A percentile compares a stretch with the other conserved stretches of the same genome.
phyloP scores from a whole-genome alignment of 2,113 vertebrate genomes.

The Xerus inauris region DNA sequence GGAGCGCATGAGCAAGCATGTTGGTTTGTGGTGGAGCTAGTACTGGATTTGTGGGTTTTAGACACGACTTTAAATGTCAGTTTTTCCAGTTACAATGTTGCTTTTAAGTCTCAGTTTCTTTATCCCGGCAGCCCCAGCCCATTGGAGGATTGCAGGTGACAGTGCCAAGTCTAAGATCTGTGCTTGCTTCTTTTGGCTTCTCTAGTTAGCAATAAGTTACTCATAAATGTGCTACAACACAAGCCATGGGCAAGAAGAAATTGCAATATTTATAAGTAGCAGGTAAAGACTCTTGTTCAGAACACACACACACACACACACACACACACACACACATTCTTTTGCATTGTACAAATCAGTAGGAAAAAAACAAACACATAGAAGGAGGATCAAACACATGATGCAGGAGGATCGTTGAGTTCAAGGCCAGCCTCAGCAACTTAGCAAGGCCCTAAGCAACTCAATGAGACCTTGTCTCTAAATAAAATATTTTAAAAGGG shows the following conservation, averaged over 20 bases:
- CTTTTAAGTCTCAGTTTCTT: not conserved
- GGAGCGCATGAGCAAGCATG: not conserved
- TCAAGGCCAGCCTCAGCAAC: too few species aligned
- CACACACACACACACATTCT: too few species aligned
- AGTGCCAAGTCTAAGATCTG: not conserved
- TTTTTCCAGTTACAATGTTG: not conserved
- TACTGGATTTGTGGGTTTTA: not conserved
- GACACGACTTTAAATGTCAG: not conserved
- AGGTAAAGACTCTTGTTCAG: not conserved
- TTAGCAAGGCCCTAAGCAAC: too few species aligned
- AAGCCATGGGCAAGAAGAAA: not conserved
- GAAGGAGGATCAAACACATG: not conserved
- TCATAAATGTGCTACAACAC: not conserved
- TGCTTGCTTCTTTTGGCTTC: not conserved
- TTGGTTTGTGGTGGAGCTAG: not conserved
- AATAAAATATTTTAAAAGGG: too few species aligned
- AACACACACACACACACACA: not conserved
- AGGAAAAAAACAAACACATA: not conserved
- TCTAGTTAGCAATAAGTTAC: not conserved
- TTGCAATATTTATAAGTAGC: not conserved
- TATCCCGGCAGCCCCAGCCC: not conserved
- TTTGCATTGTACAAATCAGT: not conserved
- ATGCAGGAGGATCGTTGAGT: too few species aligned
- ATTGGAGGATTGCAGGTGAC: not conserved
- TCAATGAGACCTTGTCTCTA: too few species aligned